A percentile compares a stretch with the other conserved stretches of the same genome.
These are phyloP conservation scores for Epinephelus coioides DNA, from an alignment of 2,797 vertebrate species.

Conservation along the genomic window DNA sequence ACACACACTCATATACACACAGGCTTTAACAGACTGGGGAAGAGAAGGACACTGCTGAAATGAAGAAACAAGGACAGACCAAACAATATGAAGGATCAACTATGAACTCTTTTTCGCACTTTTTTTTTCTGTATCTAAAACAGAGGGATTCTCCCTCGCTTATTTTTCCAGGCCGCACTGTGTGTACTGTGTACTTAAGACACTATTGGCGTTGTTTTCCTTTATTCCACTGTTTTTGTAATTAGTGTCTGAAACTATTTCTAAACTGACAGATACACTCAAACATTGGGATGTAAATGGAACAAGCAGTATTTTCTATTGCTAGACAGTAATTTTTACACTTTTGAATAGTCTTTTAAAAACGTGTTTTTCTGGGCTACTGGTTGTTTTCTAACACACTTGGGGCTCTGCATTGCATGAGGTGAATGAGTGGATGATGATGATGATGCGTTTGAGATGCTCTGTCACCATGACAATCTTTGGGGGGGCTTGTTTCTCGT, in stretches of 20 bases:
- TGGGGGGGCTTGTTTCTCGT: slow-evolving; percentile 39
- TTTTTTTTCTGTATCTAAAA: slow-evolving; percentile 60
- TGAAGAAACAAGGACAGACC: slow-evolving; percentile 68
- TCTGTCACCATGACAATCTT: slow-evolving; percentile 73
- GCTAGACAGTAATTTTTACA: slow-evolving; percentile 62
- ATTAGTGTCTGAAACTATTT: slow-evolving; percentile 52
- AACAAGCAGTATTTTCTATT: slow-evolving; percentile 78
- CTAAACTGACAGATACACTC: slow-evolving; percentile 49
- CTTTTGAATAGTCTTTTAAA: slow-evolving; percentile 56
- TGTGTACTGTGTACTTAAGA: slow-evolving; percentile 51
- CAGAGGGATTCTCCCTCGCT: slow-evolving; percentile 48
- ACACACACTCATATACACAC: slow-evolving; percentile 9
- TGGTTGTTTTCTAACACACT: slow-evolving; percentile 48
- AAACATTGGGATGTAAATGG: slow-evolving; percentile 64
- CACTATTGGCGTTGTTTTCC: slow-evolving; percentile 52
- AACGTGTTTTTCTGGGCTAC: slow-evolving; percentile 20
- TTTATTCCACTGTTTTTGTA: slow-evolving; percentile 54
- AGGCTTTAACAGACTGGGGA: slow-evolving; percentile 65
- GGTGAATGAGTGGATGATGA: slow-evolving; percentile 43
- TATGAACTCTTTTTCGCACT: slow-evolving; percentile 70
- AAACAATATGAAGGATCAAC: slow-evolving; percentile 80
- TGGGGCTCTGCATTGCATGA: slow-evolving; percentile 34
- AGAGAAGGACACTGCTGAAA: slow-evolving; percentile 54
- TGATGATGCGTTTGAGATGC: slow-evolving; percentile 42
- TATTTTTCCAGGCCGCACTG: slow-evolving; percentile 58